Evolutionary conservation across 1,140 invertebrate genomes (phyloP).

Genomic region (Drosophila ambigua): DNA sequence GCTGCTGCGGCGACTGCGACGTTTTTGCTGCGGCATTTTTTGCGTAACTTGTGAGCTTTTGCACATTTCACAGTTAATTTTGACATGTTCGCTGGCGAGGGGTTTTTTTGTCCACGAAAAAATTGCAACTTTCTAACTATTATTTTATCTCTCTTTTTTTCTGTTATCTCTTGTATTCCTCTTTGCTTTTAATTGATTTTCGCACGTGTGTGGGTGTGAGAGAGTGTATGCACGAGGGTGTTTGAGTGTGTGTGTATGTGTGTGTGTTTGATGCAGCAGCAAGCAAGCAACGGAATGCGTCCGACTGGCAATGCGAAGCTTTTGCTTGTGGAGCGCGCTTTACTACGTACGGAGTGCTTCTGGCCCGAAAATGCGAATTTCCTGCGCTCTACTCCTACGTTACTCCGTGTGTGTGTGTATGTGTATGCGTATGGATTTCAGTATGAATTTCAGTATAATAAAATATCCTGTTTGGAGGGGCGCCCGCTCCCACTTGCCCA

Average conservation of each 20-base stretch:
- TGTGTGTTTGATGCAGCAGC: conserved; percentile 30
- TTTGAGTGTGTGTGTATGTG: conserved; percentile 31
- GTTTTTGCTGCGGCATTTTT: conserved; percentile 71
- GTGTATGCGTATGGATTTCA: conserved; percentile 30
- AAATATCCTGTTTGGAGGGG: conserved; percentile 77
- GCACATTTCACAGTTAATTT: conserved; percentile 63
- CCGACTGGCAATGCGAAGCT: conserved; percentile 80
- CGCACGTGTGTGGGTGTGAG: conserved; percentile 61
- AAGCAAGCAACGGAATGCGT: conserved; percentile 75
- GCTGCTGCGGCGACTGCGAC: neutral
- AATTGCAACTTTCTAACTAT: conserved; percentile 33
- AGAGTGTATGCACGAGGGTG: conserved; percentile 21
- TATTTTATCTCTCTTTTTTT: conserved; percentile 30
- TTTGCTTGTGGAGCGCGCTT: conserved; percentile 69
- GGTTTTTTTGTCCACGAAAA: conserved; percentile 14
- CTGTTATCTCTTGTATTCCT: conserved; percentile 17
- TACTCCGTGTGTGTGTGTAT: conserved; percentile 20
- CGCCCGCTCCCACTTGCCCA: conserved; percentile 15
- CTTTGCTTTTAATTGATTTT: conserved; percentile 72
- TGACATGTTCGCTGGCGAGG: conserved; percentile 41
- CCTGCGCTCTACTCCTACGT: conserved; percentile 60
- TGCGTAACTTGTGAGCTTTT: conserved; percentile 73
- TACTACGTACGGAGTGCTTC: conserved; percentile 53
- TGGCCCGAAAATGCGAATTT: conserved; percentile 75
- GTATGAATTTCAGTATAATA: conserved; percentile 82